These are phyloP conservation scores for Drosophila repleta DNA, from an alignment of 1,140 invertebrate species.

Conservation along the genomic window DNA sequence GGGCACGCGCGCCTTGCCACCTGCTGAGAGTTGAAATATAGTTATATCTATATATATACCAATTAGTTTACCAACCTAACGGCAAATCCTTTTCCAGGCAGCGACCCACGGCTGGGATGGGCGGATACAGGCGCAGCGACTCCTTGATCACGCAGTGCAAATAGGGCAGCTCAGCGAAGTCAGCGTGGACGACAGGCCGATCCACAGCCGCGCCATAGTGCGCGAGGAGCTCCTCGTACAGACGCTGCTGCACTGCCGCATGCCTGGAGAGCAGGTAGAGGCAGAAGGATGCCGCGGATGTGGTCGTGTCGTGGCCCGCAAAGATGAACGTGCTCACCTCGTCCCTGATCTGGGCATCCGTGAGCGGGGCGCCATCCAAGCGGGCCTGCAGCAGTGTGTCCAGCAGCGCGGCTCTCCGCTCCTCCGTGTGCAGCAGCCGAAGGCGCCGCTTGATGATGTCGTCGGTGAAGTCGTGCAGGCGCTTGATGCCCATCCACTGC, in stretches of 20 bases:
- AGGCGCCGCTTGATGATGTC: constrained; percentile 65
- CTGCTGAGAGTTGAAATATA: not conserved
- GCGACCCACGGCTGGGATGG: constrained; percentile 86
- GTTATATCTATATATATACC: not conserved
- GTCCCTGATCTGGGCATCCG: constrained; percentile 87
- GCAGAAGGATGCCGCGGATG: constrained; percentile 61
- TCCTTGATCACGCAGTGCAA: constrained; percentile 87
- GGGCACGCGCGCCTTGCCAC: constrained; percentile 64
- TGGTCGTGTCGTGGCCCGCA: constrained; percentile 83
- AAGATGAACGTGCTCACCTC: constrained; percentile 90
- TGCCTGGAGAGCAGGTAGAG: constrained; percentile 66
- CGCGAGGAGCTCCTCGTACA: constrained; percentile 85
- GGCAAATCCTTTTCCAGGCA: constrained; percentile 84
- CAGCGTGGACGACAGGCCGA: constrained; percentile 81
- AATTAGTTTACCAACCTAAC: constrained; percentile 61
- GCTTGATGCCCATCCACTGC: constrained; percentile 58
- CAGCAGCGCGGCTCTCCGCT: constrained; percentile 85
- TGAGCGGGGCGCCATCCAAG: constrained; percentile 84
- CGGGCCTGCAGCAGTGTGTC: constrained; percentile 88
- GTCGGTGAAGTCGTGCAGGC: constrained; percentile 72
- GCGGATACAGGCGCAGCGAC: constrained; percentile 86
- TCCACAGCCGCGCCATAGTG: constrained; percentile 84
- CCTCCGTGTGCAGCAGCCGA: constrained; percentile 13
- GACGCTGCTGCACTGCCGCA: constrained; percentile 84
- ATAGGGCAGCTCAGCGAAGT: constrained; percentile 86